These are phyloP conservation scores for Shargacucullia verbasci DNA, from an alignment of 2,888 invertebrate genomes.

Conservation along the genomic window DNA sequence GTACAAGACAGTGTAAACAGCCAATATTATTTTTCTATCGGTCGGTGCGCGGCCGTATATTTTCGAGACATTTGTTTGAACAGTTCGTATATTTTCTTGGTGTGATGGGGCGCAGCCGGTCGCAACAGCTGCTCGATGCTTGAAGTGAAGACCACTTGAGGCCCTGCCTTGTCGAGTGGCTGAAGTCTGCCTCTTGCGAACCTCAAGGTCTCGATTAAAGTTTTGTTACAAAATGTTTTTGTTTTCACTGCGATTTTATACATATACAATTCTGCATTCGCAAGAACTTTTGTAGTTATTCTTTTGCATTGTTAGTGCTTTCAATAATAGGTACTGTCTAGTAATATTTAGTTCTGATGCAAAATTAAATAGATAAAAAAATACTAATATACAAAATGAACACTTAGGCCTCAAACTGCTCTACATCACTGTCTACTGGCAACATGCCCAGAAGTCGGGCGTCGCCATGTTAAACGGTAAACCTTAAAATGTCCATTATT, in stretches of 20 bases:
- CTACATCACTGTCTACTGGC: too few relatives aligned
- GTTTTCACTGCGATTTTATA: constrained; percentile 39
- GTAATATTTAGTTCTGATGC: too few relatives aligned
- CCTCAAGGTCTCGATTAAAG: constrained; percentile 57
- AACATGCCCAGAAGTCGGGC: too few relatives aligned
- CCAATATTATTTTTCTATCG: constrained; percentile 66
- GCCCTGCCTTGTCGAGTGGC: constrained; percentile 59
- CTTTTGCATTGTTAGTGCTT: too few relatives aligned
- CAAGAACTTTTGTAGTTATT: constrained; percentile 7
- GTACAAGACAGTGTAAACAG: constrained; percentile 71
- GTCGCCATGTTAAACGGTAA: too few relatives aligned
- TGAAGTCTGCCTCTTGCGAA: constrained; percentile 58
- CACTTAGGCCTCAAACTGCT: too few relatives aligned
- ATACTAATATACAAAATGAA: too few relatives aligned
- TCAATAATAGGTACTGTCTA: too few relatives aligned
- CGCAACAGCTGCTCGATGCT: constrained; percentile 76
- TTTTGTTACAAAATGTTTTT: constrained; percentile 56
- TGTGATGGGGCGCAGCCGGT: constrained; percentile 78
- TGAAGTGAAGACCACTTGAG: constrained; percentile 70
- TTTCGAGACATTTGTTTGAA: constrained; percentile 75
- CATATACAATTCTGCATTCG: too few relatives aligned
- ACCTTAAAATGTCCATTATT: too few relatives aligned
- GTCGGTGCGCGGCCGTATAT: constrained; percentile 61
- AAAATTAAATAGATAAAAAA: too few relatives aligned
- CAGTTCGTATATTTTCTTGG: constrained; percentile 74